Conservation (phyloP, 1,140 invertebrate species). For the Apis cerana region DNA sequence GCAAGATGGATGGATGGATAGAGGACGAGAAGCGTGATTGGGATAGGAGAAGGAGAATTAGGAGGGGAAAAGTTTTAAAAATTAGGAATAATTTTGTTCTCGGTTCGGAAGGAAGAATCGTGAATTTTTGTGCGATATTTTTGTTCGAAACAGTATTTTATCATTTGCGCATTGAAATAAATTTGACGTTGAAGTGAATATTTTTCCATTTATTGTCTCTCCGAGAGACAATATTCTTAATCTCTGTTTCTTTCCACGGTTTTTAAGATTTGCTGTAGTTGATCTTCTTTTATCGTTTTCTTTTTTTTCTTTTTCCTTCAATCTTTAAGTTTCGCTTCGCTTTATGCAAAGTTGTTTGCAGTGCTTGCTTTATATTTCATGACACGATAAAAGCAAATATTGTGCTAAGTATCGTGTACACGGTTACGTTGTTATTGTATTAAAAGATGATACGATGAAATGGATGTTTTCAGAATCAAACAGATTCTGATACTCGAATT, state of each 20-base stretch:
- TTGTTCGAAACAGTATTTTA: no score
- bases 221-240: neutral
- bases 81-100: no score
- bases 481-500: neutral
- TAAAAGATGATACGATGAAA: neutral
- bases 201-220: neutral
- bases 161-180: no score
- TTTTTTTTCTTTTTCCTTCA: neutral
- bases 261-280: neutral
- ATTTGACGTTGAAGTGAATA: no score
- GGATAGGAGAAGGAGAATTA: no score
- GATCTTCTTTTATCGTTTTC: neutral
- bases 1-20: no score
- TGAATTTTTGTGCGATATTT: no score
- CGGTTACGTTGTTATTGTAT: neutral
- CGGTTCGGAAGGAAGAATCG: no score
- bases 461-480: neutral
- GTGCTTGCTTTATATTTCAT: neutral
- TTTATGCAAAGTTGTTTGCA: slow-evolving; percentile 7
- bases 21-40: no score
- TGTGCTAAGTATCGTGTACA: neutral
- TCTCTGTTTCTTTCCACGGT: neutral
- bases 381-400: neutral
- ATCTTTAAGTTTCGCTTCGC: neutral
- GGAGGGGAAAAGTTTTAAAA: no score